Percentiles rank a stretch among this genome's conserved stretches.
Conservation (phyloP, 1,140 invertebrate species). For the Tetraneura akinire region DNA sequence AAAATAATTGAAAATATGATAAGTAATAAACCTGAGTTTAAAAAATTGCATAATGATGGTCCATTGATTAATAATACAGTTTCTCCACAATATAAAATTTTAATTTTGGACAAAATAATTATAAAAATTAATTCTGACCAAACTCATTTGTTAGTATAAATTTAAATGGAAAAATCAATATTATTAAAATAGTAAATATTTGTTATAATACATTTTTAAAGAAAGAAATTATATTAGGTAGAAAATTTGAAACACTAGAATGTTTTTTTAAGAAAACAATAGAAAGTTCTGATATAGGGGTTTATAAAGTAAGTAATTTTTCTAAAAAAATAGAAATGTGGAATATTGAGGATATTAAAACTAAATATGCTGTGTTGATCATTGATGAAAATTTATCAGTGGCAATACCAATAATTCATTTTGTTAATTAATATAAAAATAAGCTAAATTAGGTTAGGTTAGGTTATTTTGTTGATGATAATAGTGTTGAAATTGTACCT, state of each 20-base stretch:
- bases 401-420: neutral
- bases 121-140: neutral
- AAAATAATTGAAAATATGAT: no score
- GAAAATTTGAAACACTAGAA: neutral
- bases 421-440: neutral
- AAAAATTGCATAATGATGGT: neutral
- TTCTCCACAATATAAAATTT: neutral
- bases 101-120: neutral
- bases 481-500: neutral
- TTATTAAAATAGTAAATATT: neutral
- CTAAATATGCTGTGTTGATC: neutral
- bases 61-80: neutral
- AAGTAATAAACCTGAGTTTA: neutral
- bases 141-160: neutral
- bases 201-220: neutral
- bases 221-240: neutral
- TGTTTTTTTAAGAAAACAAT: neutral
- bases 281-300: neutral
- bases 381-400: neutral
- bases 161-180: neutral
- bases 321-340: neutral
- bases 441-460: neutral
- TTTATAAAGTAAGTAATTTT: conserved; percentile 17
- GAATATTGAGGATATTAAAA: neutral
- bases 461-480: neutral